Percentiles rank a stretch among this genome's conserved stretches.
phyloP scores from a whole-genome alignment of 2,888 invertebrate species.

The Hydriomena furcata region DNA sequence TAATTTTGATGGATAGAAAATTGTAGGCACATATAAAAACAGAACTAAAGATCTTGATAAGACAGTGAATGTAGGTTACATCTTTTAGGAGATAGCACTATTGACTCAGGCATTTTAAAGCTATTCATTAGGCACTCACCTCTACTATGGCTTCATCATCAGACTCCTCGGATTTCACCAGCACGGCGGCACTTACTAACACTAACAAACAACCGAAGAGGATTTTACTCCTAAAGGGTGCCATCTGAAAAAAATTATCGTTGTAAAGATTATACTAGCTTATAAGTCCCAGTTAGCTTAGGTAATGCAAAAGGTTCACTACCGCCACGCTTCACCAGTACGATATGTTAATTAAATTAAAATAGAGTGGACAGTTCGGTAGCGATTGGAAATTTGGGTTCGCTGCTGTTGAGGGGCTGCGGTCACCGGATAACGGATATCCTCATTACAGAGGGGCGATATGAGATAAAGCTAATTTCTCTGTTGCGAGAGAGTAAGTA shows the following conservation, averaged over 20 bases:
- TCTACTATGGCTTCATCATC: conserved; percentile 69
- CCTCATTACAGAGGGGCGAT: conserved; percentile 55
- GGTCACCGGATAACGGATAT: conserved; percentile 70
- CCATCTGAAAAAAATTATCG: conserved; percentile 65
- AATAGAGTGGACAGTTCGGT: conserved; percentile 30
- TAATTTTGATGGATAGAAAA: background rate
- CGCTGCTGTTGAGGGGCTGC: conserved; percentile 30
- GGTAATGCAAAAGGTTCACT: conserved; percentile 8
- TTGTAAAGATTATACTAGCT: background rate
- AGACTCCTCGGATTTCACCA: conserved; percentile 51
- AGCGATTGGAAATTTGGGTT: conserved; percentile 16
- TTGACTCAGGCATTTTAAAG: conserved; percentile 1
- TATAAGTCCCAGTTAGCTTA: conserved; percentile 10
- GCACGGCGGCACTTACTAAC: conserved; percentile 45
- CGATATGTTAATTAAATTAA: conserved; percentile 55
- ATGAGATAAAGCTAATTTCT: conserved; percentile 4
- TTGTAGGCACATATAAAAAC: background rate
- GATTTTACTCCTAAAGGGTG: conserved; percentile 56
- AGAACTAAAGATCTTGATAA: conserved; percentile 8
- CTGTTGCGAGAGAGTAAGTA: background rate
- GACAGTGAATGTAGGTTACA: conserved; percentile 32
- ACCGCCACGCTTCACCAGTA: conserved; percentile 20
- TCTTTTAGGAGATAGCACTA: conserved; percentile 17
- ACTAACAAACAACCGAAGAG: conserved; percentile 59
- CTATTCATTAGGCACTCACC: conserved; percentile 55